These are phyloP conservation scores for Camponotus pennsylvanicus DNA, from an alignment of 1,140 invertebrate species.

Conservation along the genomic window DNA sequence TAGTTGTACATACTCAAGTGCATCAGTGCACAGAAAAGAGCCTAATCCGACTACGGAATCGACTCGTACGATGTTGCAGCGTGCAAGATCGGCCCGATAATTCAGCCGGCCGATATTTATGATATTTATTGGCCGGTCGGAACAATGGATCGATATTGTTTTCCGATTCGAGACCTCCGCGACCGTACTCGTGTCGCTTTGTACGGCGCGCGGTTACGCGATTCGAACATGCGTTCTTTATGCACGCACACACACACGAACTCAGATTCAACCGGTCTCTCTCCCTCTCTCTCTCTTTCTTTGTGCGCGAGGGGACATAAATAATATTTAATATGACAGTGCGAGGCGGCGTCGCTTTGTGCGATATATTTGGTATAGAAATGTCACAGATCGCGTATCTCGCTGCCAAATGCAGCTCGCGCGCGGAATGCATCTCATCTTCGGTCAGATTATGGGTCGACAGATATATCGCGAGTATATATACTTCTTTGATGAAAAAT, in stretches of 20 bases:
- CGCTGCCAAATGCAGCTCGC: conserved; percentile 71
- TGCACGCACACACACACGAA: conserved; percentile 38
- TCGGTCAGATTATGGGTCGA: not conserved
- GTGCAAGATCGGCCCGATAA: conserved; percentile 73
- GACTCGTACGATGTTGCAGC: conserved; percentile 53
- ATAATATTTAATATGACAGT: conserved; percentile 86
- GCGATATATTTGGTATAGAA: conserved; percentile 85
- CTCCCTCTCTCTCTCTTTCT: conserved; percentile 32
- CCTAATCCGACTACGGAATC: conserved; percentile 37
- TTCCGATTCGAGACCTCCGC: conserved; percentile 82
- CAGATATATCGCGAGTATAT: not conserved
- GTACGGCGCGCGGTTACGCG: conserved; percentile 52
- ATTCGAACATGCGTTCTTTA: conserved; percentile 31
- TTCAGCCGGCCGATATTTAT: conserved; percentile 79
- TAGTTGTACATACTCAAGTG: conserved; percentile 14
- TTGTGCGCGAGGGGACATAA: conserved; percentile 81
- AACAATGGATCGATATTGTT: conserved; percentile 87
- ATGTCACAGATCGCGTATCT: conserved; percentile 84
- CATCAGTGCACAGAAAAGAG: conserved; percentile 16
- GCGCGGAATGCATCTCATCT: conserved; percentile 25
- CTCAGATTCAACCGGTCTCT: conserved; percentile 47
- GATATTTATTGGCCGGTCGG: conserved; percentile 84
- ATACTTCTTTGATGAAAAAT: not conserved
- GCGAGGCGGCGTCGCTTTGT: conserved; percentile 78
- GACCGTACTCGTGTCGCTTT: conserved; percentile 64